A percentile compares a stretch with the other conserved stretches of the same genome.
Evolutionary conservation across 2,888 invertebrate genomes (phyloP).

Genomic region (Hypselothyrea guttata): DNA sequence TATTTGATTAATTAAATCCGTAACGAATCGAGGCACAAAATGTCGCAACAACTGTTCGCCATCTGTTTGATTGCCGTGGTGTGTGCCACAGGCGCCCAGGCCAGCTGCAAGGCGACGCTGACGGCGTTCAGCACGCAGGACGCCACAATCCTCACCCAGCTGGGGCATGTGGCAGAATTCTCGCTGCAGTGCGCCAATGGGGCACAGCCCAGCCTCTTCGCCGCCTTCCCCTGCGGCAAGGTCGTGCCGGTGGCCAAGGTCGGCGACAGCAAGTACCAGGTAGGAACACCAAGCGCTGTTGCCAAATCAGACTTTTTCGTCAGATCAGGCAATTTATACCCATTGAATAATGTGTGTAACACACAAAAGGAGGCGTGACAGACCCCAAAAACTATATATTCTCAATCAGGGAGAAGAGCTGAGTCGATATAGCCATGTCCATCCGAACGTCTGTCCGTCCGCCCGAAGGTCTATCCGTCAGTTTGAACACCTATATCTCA

Average conservation of each 20-base stretch:
- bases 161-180: constrained; percentile 96
- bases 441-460: no score
- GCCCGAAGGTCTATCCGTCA: no score
- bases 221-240: constrained; percentile 91
- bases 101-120: constrained; percentile 86
- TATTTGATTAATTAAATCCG: constrained; percentile 16
- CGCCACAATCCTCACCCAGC: constrained; percentile 93
- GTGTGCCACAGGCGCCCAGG: constrained; percentile 60
- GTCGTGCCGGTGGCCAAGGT: constrained; percentile 92
- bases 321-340: no score
- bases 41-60: constrained; percentile 67
- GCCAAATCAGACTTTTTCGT: no score
- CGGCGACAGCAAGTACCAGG: constrained; percentile 92
- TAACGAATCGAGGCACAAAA: constrained; percentile 25
- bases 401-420: no score
- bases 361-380: no score
- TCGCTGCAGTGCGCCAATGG: constrained; percentile 89
- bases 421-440: no score
- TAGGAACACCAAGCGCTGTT: constrained; percentile 80
- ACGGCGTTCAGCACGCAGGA: constrained; percentile 95
- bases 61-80: constrained; percentile 59
- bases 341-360: no score
- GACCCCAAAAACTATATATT: no score
- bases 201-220: constrained; percentile 90
- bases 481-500: no score